Base-by-base conservation (phyloP, 23 tunicate species). In the Botrylloides violaceus region DNA sequence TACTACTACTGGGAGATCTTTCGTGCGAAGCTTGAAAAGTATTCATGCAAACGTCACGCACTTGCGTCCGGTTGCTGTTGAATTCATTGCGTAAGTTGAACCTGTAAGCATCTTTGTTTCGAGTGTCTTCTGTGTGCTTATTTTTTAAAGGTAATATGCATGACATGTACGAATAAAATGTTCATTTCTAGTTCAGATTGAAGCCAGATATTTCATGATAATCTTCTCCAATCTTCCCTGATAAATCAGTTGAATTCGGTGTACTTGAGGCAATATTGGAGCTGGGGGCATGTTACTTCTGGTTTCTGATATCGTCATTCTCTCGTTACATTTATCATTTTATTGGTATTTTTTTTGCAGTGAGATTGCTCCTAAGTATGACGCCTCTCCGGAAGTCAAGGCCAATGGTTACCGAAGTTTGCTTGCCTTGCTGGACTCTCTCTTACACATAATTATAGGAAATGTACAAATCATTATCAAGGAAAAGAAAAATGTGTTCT, bases 341-440 rank as follows among this genome's bases (percentile, higher is more conserved):
- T n/a, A n/a, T n/a, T n/a, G n/a, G n/a, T n/a, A n/a, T n/a, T 63
- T 28, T 81, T 74, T 34, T 34, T 59, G 6, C 30, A 83, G 89
- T 9, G 37, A 62, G 22, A 25, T 71, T 34, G 83, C 76, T 2
- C 71, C 43, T 7, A 78, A 72, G 27, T 84, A 84, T 72, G 92
- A 84, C 56, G 79, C 75, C 6, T 58, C 36, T 2, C 83, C 92
- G 3, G 79, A 82, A 3, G 24, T 84, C 30, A 35, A 84, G 64
- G 81, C 77, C 0, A 84, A 84, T 84, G 92, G 92, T 1, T 84
- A 78, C 64, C 74, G 92, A 30, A 84, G 92, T 39, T 4, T 84
- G 4, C 75, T 84, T 18, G 70, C 73, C 18, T 9, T 84, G 9
- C 75, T 84, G 0, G 79, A 84, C 27, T 38, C 75, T 20, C 75